These are phyloP conservation scores for Ischnus inquisitorius DNA, from an alignment of 2,888 invertebrate genomes.

Conservation along the genomic window DNA sequence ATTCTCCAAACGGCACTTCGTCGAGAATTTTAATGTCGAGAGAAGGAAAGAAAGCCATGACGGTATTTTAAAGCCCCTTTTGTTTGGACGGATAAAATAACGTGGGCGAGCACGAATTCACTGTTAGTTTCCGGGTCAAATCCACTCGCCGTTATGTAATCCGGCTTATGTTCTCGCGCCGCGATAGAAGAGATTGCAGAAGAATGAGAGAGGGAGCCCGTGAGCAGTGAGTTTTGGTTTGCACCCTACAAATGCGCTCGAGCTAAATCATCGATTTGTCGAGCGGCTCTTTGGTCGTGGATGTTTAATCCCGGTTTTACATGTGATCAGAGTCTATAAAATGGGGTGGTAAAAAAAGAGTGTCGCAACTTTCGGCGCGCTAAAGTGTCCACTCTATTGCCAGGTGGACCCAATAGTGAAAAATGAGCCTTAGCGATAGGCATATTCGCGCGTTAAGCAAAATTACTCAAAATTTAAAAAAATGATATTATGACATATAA, in stretches of 20 bases:
- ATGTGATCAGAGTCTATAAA: slow-evolving; percentile 76
- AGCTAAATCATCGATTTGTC: slow-evolving; percentile 80
- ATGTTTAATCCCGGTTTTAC: slow-evolving; percentile 81
- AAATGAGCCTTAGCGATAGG: not conserved
- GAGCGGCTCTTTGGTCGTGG: slow-evolving; percentile 66
- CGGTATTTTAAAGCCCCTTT: slow-evolving; percentile 38
- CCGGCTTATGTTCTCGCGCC: slow-evolving; percentile 69
- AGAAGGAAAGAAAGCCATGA: slow-evolving; percentile 29
- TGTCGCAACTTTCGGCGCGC: slow-evolving; percentile 75
- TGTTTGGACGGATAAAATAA: slow-evolving; percentile 50
- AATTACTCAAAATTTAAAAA: not conserved
- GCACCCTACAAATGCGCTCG: slow-evolving; percentile 71
- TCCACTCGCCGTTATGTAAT: slow-evolving; percentile 66
- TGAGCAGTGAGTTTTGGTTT: slow-evolving; percentile 7
- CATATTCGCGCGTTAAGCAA: not conserved
- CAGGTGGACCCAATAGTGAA: slow-evolving; percentile 22
- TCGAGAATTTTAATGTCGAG: not conserved
- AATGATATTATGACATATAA: no score
- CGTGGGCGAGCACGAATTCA: slow-evolving; percentile 25
- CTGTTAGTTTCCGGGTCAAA: slow-evolving; percentile 55
- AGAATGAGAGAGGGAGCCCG: not conserved
- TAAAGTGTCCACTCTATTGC: slow-evolving; percentile 20
- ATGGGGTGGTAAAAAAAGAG: slow-evolving; percentile 15
- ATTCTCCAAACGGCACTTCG: not conserved
- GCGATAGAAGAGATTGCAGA: slow-evolving; percentile 3